Conservation (phyloP, 2,888 invertebrate genomes). For the Lasioglossum zephyrum region DNA sequence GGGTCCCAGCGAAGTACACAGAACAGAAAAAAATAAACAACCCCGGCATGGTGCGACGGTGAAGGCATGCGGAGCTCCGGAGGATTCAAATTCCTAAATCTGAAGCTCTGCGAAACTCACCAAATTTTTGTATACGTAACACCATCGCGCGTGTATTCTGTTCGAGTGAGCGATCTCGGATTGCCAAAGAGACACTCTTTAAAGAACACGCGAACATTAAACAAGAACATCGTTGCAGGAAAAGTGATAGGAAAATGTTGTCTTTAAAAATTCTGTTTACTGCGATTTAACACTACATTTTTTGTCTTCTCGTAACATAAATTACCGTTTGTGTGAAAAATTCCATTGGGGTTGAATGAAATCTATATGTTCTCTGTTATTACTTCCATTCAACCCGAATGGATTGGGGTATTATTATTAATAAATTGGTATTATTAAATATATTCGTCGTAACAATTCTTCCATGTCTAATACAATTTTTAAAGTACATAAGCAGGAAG, state of each 20-base stretch:
- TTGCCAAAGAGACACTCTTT: neutral
- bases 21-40: conserved; percentile 72
- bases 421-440: neutral
- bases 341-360: neutral
- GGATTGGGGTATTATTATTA: too few species aligned
- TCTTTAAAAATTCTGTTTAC: neutral
- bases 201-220: neutral
- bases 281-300: too few species aligned
- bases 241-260: neutral
- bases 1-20: conserved; percentile 53
- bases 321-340: neutral
- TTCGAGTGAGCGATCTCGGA: neutral
- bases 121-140: conserved; percentile 3
- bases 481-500: neutral
- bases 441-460: neutral
- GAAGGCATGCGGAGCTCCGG: neutral
- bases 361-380: too few species aligned
- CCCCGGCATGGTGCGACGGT: conserved; percentile 27
- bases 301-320: too few species aligned
- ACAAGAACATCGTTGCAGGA: neutral
- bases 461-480: neutral
- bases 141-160: neutral
- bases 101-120: conserved; percentile 6
- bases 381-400: too few species aligned
- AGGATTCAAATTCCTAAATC: conserved; percentile 7